phyloP scores from a whole-genome alignment of 2,797 vertebrate species.

The Melanogrammus aeglefinus region DNA sequence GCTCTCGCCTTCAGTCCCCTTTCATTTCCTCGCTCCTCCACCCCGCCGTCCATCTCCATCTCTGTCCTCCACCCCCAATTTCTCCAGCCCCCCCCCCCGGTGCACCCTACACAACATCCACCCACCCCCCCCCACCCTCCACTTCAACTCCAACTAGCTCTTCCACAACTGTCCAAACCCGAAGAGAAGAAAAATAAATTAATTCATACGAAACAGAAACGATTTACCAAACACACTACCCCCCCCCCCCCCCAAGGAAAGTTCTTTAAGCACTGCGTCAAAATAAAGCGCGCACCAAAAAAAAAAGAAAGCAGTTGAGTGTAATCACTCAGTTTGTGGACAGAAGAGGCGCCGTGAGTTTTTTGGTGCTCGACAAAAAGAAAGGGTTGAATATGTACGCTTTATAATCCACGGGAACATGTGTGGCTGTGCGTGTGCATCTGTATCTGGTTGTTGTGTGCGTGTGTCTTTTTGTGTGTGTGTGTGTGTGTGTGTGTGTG shows the following conservation, averaged over 20 bases:
- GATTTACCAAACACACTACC: neutral
- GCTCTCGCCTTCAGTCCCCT: neutral
- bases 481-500: too few relatives aligned
- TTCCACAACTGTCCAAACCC: neutral
- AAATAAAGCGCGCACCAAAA: too few relatives aligned
- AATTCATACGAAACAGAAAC: too few relatives aligned
- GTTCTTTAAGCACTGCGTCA: neutral
- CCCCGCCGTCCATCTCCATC: neutral
- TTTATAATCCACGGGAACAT: slow-evolving; percentile 10
- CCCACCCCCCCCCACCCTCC: neutral
- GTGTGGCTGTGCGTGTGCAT: slow-evolving; percentile 19
- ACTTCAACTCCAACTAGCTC: neutral
- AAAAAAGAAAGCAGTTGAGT: too few relatives aligned
- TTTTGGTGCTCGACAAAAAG: slow-evolving; percentile 23
- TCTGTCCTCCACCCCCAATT: neutral
- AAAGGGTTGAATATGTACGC: slow-evolving; percentile 31
- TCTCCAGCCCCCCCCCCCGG: neutral
- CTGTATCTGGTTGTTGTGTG: slow-evolving; percentile 9
- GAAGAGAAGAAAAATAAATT: neutral
- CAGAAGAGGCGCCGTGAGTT: neutral
- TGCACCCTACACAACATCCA: too few relatives aligned
- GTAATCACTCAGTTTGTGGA: neutral
- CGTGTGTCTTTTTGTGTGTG: slow-evolving; percentile 6
- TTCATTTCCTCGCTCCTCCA: slow-evolving; percentile 4
- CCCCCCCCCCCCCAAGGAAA: too few relatives aligned